phyloP scores from a whole-genome alignment of 1,140 invertebrate genomes.

The Panulirus ornatus region DNA sequence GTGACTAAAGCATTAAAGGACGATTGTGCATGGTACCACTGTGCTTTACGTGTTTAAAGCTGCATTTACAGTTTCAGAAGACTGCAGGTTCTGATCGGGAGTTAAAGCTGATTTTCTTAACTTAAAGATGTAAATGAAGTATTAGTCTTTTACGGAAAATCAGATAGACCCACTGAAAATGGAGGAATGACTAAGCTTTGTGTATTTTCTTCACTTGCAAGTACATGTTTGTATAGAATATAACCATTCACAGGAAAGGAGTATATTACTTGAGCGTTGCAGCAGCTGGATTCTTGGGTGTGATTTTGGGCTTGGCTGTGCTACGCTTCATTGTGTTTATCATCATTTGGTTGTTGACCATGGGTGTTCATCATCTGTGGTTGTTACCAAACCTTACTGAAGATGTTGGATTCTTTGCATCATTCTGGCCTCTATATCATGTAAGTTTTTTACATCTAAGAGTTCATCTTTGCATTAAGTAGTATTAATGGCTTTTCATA shows the following conservation, averaged over 20 bases:
- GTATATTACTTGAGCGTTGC: conserved; percentile 98
- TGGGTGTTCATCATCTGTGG: conserved; percentile 97
- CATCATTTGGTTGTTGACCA: conserved; percentile 91
- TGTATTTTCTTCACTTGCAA: neutral
- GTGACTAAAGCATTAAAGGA: too few relatives aligned
- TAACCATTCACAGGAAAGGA: conserved; percentile 83
- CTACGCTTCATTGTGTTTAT: conserved; percentile 95
- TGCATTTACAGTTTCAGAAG: too few relatives aligned
- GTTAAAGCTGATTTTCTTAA: too few relatives aligned
- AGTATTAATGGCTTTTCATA: neutral
- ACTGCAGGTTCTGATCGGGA: too few relatives aligned
- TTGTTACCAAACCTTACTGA: conserved; percentile 98
- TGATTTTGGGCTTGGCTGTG: conserved; percentile 93
- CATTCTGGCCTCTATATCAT: conserved; percentile 98
- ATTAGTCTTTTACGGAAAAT: too few relatives aligned
- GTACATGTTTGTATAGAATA: neutral
- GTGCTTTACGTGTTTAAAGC: too few relatives aligned
- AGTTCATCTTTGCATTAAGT: neutral
- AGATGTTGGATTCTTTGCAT: conserved; percentile 98
- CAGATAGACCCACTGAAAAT: too few relatives aligned
- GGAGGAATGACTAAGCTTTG: too few relatives aligned
- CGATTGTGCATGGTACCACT: too few relatives aligned
- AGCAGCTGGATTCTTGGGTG: conserved; percentile 94
- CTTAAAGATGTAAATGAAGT: too few relatives aligned
- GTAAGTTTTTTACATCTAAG: conserved; percentile 79